Conservation (phyloP, 1,140 invertebrate species). For the Atta cephalotes region DNA sequence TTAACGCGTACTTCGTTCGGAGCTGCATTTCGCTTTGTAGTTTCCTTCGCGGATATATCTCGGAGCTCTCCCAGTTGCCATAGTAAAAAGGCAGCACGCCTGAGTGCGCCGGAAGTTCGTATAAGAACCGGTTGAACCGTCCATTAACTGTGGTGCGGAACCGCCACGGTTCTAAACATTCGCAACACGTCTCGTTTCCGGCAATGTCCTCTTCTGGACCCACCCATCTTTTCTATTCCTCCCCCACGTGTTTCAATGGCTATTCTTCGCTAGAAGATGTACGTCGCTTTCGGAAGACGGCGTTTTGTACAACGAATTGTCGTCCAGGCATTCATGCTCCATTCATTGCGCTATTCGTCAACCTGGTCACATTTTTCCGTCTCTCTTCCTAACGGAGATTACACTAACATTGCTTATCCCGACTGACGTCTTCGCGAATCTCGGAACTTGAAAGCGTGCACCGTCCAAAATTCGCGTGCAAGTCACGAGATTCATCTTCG, state of each 20-base stretch:
- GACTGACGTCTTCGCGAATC: not conserved
- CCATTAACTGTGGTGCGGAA: constrained; percentile 22
- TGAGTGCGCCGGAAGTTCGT: constrained; percentile 6
- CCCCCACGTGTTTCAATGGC: not conserved
- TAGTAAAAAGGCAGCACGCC: not conserved
- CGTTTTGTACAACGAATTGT: constrained; percentile 45
- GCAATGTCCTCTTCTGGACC: not conserved
- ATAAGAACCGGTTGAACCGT: constrained; percentile 23
- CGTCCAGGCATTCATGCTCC: not conserved
- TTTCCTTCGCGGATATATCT: not conserved
- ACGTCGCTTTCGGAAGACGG: constrained; percentile 5
- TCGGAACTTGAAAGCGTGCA: not conserved
- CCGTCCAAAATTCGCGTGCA: not conserved
- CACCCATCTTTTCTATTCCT: too few species aligned
- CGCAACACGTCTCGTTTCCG: constrained; percentile 26
- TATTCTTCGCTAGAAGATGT: constrained; percentile 25
- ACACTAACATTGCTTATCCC: not conserved
- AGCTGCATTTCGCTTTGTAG: not conserved
- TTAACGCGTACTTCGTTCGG: constrained; percentile 16
- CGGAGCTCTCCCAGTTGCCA: not conserved
- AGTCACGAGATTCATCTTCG: not conserved
- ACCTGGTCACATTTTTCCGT: constrained; percentile 47
- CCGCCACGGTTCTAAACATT: constrained; percentile 2
- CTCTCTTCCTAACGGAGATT: not conserved
- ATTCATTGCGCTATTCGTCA: constrained; percentile 53